A percentile compares a stretch with the other conserved stretches of the same genome.
phyloP scores from a whole-genome alignment of 2,797 vertebrate species.

The Darevskia mixta region DNA sequence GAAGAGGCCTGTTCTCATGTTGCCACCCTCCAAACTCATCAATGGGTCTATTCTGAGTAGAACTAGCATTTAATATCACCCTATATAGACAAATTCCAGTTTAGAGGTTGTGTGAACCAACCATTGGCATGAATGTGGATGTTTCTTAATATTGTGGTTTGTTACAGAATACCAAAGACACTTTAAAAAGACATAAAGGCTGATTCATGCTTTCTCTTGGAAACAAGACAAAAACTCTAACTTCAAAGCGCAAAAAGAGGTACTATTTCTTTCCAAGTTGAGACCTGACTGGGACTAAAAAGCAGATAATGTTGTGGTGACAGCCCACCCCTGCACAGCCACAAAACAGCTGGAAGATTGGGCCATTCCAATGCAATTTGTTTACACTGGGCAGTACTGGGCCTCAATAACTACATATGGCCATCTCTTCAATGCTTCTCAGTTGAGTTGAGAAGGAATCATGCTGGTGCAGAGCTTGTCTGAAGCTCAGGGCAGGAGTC shows the following conservation, averaged over 20 bases:
- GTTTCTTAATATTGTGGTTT: conserved; percentile 1
- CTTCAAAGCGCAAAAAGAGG: neutral
- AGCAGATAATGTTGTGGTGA: neutral
- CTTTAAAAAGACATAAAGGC: too few relatives aligned
- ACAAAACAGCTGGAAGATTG: neutral
- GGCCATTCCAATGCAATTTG: neutral
- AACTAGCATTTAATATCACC: neutral
- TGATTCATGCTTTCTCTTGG: too few relatives aligned
- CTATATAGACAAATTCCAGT: neutral
- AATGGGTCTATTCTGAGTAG: too few relatives aligned
- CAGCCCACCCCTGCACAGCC: neutral
- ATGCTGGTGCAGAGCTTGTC: too few relatives aligned
- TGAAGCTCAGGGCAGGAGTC: too few relatives aligned
- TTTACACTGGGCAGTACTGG: neutral
- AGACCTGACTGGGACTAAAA: neutral
- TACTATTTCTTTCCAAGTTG: neutral
- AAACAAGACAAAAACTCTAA: neutral
- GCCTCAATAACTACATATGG: neutral
- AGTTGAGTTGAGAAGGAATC: neutral
- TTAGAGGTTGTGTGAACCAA: neutral
- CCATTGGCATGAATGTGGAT: too few relatives aligned
- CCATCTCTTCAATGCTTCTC: neutral
- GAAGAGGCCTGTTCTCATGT: too few relatives aligned
- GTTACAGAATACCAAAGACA: neutral
- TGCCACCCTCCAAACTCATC: too few relatives aligned